A percentile compares a stretch with the other conserved stretches of the same genome.
These are phyloP conservation scores for Halichoerus grypus DNA, from an alignment of 2,113 vertebrate genomes.

Conservation along the genomic window DNA sequence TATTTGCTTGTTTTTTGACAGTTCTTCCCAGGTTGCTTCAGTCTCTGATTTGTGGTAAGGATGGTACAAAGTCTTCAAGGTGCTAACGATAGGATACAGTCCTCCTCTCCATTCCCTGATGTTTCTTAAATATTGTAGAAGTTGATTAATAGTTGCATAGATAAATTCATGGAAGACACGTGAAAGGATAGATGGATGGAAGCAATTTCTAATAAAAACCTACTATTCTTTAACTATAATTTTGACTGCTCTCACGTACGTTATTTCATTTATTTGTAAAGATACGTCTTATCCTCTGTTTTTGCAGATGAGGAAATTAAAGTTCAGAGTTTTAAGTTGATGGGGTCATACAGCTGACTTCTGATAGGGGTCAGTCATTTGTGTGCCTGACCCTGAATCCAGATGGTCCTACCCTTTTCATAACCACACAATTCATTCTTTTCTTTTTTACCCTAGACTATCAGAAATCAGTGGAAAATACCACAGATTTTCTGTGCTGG, in stretches of 20 bases:
- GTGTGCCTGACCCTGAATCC: not conserved
- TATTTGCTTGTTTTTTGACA: not conserved
- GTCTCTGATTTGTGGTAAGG: not conserved
- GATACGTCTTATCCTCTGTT: not conserved
- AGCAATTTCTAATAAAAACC: not conserved
- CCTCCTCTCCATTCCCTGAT: not conserved
- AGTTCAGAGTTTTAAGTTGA: not conserved
- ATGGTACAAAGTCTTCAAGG: not conserved
- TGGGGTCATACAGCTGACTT: not conserved
- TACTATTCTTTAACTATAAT: not conserved
- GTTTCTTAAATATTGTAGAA: not conserved
- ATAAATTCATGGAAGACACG: not conserved
- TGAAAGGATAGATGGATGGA: not conserved
- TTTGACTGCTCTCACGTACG: not conserved
- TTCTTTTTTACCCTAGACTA: not conserved
- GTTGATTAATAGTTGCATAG: not conserved
- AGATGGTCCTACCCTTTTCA: not conserved
- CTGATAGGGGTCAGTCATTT: not conserved
- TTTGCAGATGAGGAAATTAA: not conserved
- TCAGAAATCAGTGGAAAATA: not conserved
- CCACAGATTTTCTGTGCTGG: not conserved
- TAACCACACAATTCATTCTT: not conserved
- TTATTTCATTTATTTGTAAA: not conserved
- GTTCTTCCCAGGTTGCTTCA: not conserved
- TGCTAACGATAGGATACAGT: not conserved